Base-by-base conservation (phyloP, 92 coral and sea anemone species). In the Virgularia gustaviana region DNA sequence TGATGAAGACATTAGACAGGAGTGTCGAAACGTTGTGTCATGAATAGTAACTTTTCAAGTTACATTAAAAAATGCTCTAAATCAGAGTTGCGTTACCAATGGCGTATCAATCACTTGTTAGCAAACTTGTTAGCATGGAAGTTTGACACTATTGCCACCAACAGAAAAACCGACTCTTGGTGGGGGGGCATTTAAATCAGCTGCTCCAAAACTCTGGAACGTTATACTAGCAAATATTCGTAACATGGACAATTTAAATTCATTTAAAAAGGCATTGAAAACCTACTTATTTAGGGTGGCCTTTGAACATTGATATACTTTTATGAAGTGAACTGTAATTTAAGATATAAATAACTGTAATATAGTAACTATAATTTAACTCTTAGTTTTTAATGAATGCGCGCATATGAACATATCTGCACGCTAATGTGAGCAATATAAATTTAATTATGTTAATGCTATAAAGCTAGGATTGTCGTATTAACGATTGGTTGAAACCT, bases 121-220 rank as follows among this genome's bases (percentile, higher is more conserved):
- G n/a, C n/a, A n/a, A n/a, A n/a, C n/a, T n/a, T n/a, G n/a, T n/a
- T n/a, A n/a, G n/a, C n/a, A n/a, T 55, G 62, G 35, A 55, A 55
- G 62, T 55, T 55, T 55, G 62, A 23, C 35, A 55, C 62, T 55
- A 55, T 55, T 55, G 62, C 62, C 62, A 55, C 62, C 62, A 55
- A 55, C 62, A 55, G 62, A 20, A 55, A 55, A 55, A 55, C 32
- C 35, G 62, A 55, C 62, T 55, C 62, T 55, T 55, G 62, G 62
- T 55, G 62, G 62, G 62, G 32, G 62, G 32, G 62, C 62, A 22
- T 55, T 55, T 55, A 6, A 27, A 55, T 55, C 62, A 55, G 62
- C 62, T 55, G 62, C 62, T 55, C 62, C 62, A 55, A 55, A 55
- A 55, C 62, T 55, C n/a, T 55, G 62, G 62, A 55, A 55, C 62